phyloP scores from a whole-genome alignment of 1,140 invertebrate species.

The Pseudoatta argentina region DNA sequence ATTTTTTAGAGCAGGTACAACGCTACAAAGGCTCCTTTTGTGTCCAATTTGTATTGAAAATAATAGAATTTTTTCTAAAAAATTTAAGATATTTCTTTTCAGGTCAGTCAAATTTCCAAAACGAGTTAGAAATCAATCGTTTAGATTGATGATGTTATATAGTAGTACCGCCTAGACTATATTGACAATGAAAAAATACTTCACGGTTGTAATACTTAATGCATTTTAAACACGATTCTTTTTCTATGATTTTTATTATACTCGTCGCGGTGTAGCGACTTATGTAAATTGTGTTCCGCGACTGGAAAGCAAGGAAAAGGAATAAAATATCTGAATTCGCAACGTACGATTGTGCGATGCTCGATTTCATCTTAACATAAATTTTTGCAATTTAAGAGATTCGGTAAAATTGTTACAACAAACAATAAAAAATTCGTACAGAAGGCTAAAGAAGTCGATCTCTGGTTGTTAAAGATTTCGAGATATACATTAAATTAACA shows the following conservation, averaged over 20 bases:
- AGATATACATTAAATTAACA: too few species aligned
- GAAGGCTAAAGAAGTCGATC: too few species aligned
- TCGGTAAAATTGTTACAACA: background rate
- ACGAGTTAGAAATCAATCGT: background rate
- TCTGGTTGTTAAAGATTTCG: too few species aligned
- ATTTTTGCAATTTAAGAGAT: background rate
- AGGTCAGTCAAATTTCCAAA: background rate
- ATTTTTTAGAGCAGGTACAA: background rate
- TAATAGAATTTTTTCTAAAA: background rate
- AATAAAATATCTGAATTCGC: slow-evolving; percentile 11
- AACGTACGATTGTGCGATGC: background rate
- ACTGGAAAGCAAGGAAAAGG: slow-evolving; percentile 26
- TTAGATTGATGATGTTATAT: background rate
- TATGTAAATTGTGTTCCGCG: slow-evolving; percentile 28
- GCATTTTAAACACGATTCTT: slow-evolving; percentile 30
- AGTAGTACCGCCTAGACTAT: background rate
- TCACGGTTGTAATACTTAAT: slow-evolving; percentile 8
- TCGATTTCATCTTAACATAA: slow-evolving; percentile 40
- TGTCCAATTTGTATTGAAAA: background rate
- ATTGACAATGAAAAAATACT: slow-evolving; percentile 11
- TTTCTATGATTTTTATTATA: slow-evolving; percentile 55
- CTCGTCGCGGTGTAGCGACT: background rate
- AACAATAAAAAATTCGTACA: too few species aligned
- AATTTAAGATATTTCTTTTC: background rate
- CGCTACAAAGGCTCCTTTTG: background rate